Conservation (phyloP, 2,888 invertebrate genomes). For the Andrena haemorrhoa region DNA sequence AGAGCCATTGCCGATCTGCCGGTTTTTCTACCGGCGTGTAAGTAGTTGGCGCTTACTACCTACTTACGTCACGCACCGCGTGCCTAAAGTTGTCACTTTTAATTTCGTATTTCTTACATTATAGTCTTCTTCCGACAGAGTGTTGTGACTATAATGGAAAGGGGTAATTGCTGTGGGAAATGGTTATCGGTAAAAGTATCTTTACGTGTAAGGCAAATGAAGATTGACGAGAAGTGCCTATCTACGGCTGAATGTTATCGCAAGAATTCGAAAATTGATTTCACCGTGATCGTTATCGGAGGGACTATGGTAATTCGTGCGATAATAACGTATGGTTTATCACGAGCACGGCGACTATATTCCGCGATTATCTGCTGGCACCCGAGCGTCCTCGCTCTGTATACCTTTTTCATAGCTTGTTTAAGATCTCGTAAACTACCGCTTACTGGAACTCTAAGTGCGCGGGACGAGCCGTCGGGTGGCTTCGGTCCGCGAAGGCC, state of each 20-base stretch:
- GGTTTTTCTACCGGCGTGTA: too few species aligned
- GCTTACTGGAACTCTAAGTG: slow-evolving; percentile 68
- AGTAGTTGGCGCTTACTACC: too few species aligned
- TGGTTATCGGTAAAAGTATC: too few species aligned
- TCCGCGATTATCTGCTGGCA: slow-evolving; percentile 66
- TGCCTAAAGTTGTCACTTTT: too few species aligned
- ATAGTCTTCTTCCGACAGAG: too few species aligned
- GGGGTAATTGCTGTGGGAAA: too few species aligned
- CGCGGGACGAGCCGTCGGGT: slow-evolving; percentile 49
- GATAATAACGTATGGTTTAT: slow-evolving; percentile 57
- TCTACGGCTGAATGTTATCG: not conserved
- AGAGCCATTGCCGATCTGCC: too few species aligned
- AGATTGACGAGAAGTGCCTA: not conserved
- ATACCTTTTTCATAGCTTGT: slow-evolving; percentile 73
- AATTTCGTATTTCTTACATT: too few species aligned
- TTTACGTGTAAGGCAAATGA: not conserved
- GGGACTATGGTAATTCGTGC: slow-evolving; percentile 50
- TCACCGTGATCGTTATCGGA: slow-evolving; percentile 28
- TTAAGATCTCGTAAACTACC: slow-evolving; percentile 71
- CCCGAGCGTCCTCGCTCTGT: slow-evolving; percentile 54
- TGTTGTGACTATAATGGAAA: too few species aligned
- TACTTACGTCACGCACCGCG: too few species aligned
- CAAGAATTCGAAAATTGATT: slow-evolving; percentile 28
- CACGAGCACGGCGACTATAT: slow-evolving; percentile 40
- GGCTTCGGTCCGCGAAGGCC: slow-evolving; percentile 48